Base-by-base conservation (phyloP, 2,113 vertebrate species). In the Podiceps cristatus region DNA sequence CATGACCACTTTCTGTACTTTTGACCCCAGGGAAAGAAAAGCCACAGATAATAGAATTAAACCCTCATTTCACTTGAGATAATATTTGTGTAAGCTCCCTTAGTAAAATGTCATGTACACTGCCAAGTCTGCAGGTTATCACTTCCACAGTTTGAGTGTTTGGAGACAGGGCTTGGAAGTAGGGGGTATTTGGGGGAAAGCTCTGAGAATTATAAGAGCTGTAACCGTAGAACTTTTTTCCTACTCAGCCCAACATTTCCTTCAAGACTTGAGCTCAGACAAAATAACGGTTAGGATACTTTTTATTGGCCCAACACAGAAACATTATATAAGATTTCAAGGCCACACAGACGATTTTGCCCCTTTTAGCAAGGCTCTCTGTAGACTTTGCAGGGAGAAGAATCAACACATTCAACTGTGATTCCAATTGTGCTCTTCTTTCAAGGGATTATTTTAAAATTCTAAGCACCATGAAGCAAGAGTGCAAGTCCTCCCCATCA, bases 1-100 rank as follows among this genome's bases (percentile, higher is more conserved):
- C 96, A 95, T 97, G 95, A 93, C 92, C 95, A 96, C 86, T 93
- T 94, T 95, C 80, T 98, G 98, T 98, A 98, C 98, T 98, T 99
- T 94, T 98, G 98, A 99, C 98, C 98, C 96, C 95, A 92, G 91
- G 97, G 98, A 97, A 94, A 97, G 98, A 97, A 98, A 98, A 98
- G 98, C 98, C 98, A 98, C 97, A 98, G 98, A 98, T 99, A 99
- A 99, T 98, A 99, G 97, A 99, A 99, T 99, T 99, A 99, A 98
- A 98, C 97, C 98, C 97, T 97, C 96, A 98, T 98, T 98, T 98
- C 98, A 97, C 97, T 98, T 98, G 96, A 97, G 88, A 98, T 97
- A 99, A 99, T 98, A 98, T 99, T 99, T 98, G 98, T 97, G 97
- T 98, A 98, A 99, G 98, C 98, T 99, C 97, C 97, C 96, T 96